phyloP scores from a whole-genome alignment of 1,140 invertebrate genomes.

The Frieseomelitta varia region DNA sequence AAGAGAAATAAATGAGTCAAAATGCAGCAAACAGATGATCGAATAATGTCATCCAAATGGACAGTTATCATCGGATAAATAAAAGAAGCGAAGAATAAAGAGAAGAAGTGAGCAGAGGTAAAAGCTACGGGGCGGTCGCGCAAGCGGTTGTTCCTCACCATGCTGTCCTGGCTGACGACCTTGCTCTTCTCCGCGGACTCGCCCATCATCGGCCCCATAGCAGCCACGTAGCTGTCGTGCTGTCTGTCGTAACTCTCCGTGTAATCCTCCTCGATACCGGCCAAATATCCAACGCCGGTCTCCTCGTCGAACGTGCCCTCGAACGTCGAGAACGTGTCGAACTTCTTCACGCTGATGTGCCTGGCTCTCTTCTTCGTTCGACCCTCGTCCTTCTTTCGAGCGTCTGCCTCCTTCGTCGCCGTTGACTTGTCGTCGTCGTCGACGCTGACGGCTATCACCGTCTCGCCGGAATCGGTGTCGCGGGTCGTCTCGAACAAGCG shows the following conservation, averaged over 20 bases:
- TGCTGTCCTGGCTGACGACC: constrained; percentile 67
- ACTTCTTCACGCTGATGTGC: constrained; percentile 77
- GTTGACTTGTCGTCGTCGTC: constrained; percentile 41
- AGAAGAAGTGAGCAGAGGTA: neutral
- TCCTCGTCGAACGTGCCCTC: constrained; percentile 77
- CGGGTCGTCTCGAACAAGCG: constrained; percentile 67
- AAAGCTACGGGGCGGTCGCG: neutral
- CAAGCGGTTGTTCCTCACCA: constrained; percentile 58
- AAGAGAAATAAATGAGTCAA: too few species aligned
- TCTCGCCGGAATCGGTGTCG: constrained; percentile 66
- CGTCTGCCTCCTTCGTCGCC: neutral
- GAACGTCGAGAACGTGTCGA: constrained; percentile 78
- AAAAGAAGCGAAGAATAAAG: neutral
- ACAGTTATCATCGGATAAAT: neutral
- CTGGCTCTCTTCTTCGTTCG: constrained; percentile 66
- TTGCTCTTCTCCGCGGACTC: constrained; percentile 65
- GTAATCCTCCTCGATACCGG: constrained; percentile 72
- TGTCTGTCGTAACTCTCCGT: constrained; percentile 62
- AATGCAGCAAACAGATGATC: too few species aligned
- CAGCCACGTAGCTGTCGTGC: constrained; percentile 39
- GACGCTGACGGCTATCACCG: constrained; percentile 64
- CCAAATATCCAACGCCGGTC: constrained; percentile 72
- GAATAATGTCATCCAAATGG: too few species aligned
- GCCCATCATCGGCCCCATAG: constrained; percentile 63
- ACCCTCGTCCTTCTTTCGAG: constrained; percentile 19